These are phyloP conservation scores for Drosophila ohnishii DNA, from an alignment of 1,140 invertebrate species.

Conservation along the genomic window DNA sequence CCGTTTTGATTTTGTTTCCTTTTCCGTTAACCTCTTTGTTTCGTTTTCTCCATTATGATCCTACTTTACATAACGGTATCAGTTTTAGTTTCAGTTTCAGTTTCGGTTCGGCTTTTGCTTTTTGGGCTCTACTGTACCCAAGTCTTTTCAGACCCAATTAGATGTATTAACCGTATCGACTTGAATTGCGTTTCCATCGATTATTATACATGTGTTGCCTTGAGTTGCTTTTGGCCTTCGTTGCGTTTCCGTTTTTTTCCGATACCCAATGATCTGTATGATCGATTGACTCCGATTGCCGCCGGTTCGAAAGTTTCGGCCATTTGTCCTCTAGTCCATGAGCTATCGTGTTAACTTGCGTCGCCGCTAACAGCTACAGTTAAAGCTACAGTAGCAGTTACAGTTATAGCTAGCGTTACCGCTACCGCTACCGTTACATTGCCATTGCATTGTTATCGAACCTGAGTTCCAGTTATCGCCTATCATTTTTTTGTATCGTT, in stretches of 20 bases:
- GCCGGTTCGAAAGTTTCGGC: slow-evolving; percentile 10
- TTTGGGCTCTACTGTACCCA: slow-evolving; percentile 39
- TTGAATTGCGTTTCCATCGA: slow-evolving; percentile 19
- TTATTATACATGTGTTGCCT: slow-evolving; percentile 32
- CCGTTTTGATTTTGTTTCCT: slow-evolving; percentile 19
- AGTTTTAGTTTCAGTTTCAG: slow-evolving; percentile 13
- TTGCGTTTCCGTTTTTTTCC: slow-evolving; percentile 26
- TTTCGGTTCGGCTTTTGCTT: slow-evolving; percentile 40
- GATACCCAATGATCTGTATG: neutral
- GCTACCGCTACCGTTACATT: slow-evolving; percentile 45
- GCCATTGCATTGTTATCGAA: slow-evolving; percentile 50
- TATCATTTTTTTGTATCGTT: slow-evolving; percentile 41
- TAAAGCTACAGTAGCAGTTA: slow-evolving; percentile 39
- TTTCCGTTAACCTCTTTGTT: neutral
- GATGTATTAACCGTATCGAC: slow-evolving; percentile 17
- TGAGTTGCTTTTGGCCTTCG: slow-evolving; percentile 43
- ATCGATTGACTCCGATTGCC: neutral
- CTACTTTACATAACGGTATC: slow-evolving; percentile 5
- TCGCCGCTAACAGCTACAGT: slow-evolving; percentile 29
- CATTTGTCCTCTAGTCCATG: neutral
- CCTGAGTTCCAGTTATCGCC: slow-evolving; percentile 38
- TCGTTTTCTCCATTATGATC: slow-evolving; percentile 21
- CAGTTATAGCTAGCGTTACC: slow-evolving; percentile 36
- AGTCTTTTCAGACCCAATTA: slow-evolving; percentile 7
- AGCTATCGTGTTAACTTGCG: slow-evolving; percentile 30